Conservation (phyloP, 2,113 vertebrate genomes). For the Cyrtonyx montezumae region DNA sequence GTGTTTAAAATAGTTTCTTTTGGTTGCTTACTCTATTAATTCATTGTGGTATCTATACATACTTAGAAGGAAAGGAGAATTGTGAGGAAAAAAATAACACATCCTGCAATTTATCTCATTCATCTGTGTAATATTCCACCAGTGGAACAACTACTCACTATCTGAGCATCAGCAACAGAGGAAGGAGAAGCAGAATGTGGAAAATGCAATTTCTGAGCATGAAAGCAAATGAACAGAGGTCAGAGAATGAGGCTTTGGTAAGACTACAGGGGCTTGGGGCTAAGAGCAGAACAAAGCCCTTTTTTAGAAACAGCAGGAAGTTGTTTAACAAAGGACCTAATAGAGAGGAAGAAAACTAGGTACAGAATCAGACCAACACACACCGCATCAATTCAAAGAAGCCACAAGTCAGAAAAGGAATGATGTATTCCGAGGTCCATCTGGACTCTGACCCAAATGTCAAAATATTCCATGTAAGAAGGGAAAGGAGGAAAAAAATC, state of each 20-base stretch:
- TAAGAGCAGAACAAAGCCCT: constrained; percentile 11
- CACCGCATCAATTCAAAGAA: background rate
- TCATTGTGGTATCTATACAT: background rate
- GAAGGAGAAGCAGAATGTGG: background rate
- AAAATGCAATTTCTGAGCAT: background rate
- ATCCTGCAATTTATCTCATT: background rate
- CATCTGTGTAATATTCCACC: background rate
- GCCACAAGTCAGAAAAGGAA: background rate
- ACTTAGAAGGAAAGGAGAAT: background rate
- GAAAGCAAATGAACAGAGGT: constrained; percentile 6
- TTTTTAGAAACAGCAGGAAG: background rate
- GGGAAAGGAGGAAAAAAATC: background rate
- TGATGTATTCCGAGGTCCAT: background rate
- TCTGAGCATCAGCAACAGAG: background rate
- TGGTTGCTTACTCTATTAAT: background rate
- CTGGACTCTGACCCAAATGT: background rate
- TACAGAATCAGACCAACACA: background rate
- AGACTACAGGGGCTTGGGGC: background rate
- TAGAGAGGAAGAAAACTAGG: background rate
- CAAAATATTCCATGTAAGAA: background rate
- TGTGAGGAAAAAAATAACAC: background rate
- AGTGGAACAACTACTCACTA: background rate
- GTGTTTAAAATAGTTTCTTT: background rate
- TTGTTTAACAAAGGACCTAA: background rate
- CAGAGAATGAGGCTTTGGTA: background rate